A percentile compares a stretch with the other conserved stretches of the same genome.
phyloP scores from a whole-genome alignment of 2,797 vertebrate genomes.

The Hydrophis major region DNA sequence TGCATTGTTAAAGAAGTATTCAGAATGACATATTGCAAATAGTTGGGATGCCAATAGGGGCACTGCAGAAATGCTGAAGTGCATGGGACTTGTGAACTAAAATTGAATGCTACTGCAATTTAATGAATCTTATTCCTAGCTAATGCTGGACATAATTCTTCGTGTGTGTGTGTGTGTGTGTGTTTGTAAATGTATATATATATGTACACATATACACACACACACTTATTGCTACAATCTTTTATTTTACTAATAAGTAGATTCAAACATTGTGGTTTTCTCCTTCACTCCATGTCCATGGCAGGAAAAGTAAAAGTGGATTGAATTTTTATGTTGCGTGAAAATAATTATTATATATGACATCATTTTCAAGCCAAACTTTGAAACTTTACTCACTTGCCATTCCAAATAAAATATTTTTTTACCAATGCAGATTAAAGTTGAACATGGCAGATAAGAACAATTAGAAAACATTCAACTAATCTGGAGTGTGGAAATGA shows the following conservation, averaged over 20 bases:
- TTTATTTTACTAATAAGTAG: neutral
- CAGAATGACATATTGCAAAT: neutral
- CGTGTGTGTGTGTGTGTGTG: too few species aligned
- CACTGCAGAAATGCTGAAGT: neutral
- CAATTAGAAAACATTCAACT: neutral
- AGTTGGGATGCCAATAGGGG: neutral
- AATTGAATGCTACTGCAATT: neutral
- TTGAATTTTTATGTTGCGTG: neutral
- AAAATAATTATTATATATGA: neutral
- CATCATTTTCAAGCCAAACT: neutral
- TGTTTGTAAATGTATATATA: too few species aligned
- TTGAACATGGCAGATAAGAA: neutral
- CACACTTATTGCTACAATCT: neutral
- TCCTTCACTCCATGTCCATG: neutral
- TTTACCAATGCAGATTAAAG: neutral
- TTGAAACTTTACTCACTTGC: neutral
- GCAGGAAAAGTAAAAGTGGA: neutral
- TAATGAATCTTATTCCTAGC: neutral
- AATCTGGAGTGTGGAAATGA: neutral
- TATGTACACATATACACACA: too few species aligned
- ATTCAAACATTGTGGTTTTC: neutral
- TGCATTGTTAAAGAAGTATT: constrained; percentile 33
- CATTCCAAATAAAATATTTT: neutral
- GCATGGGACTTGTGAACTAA: neutral
- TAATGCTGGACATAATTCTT: neutral